Conservation (phyloP, 1,140 invertebrate genomes). For the Rhysida immarginata region DNA sequence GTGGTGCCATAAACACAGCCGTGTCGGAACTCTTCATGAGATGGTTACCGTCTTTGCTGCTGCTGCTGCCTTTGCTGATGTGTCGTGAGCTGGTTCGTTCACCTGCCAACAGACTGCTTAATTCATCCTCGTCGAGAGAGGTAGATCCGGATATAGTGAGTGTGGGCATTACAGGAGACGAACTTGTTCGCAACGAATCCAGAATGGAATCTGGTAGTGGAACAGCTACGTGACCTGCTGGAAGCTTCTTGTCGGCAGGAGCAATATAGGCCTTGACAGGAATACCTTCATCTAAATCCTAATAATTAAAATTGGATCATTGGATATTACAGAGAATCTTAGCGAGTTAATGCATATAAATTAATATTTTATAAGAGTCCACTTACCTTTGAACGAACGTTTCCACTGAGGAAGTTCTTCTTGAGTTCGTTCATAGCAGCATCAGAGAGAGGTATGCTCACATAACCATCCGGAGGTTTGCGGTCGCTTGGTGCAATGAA, state of each 20-base stretch:
- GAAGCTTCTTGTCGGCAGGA: background rate
- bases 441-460: slow-evolving; percentile 2
- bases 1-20: slow-evolving; percentile 1
- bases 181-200: background rate
- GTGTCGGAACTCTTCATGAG: background rate
- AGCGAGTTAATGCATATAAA: background rate
- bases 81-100: background rate
- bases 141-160: background rate
- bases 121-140: background rate
- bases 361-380: too few relatives aligned
- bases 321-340: background rate
- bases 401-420: background rate
- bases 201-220: slow-evolving; percentile 4
- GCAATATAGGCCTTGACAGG: slow-evolving; percentile 3
- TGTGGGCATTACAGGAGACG: background rate
- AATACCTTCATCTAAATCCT: background rate
- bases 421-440: slow-evolving; percentile 1
- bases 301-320: background rate
- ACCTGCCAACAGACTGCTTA: background rate
- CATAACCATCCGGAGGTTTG: slow-evolving; percentile 3
- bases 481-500: slow-evolving; percentile 6
- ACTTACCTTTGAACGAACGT: background rate
- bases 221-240: slow-evolving; percentile 5
- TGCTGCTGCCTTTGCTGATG: background rate
- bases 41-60: background rate